Base-by-base conservation (phyloP, 1,140 invertebrate species). In the Chironomus tepperi region DNA sequence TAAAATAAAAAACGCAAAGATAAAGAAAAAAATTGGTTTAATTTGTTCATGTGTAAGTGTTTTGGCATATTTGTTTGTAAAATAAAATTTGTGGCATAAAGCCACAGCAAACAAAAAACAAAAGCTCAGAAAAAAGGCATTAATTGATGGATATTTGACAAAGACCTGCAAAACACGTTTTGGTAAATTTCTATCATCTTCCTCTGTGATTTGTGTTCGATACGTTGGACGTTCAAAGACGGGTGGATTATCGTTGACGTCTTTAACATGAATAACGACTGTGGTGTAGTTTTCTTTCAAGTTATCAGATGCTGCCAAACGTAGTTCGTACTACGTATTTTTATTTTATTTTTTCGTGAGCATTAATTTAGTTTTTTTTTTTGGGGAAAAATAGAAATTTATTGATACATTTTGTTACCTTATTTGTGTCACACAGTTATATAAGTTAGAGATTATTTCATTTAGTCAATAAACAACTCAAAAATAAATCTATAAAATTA, bases 231-330 rank as follows among this genome's bases (percentile, higher is more conserved):
- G 87, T 84, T 97, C 94, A 83, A 97, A 97, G 75, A 93, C 91
- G 1, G 93, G 92, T 15, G 89, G 89, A 83, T 86, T 86, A 76
- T 97, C 94, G 83, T 97, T 97, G 73, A 96, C 94, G 80, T 96
- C 95, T 85, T 96, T 96, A 76, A 97, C 94, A 83, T 96, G 93
- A 79, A 97, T 97, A 77, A 97, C 93, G 47, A 97, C 95, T 7
- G 91, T 95, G 5, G 95, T 97, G 84, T 94, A 93, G 87, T 97
- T 97, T 84, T 97, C 95, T 85, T 96, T 96, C 79, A 97, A 86
- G 86, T 96, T 97, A 85, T 97, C 95, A 67, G 95, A 97, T 16
- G 95, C 95, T 42, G 95, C 94, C 83, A 97, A 84, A 80, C 92
- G 90, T 79, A 97, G 87, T 86, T 96, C 94, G 85, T 96, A 97